Evolutionary conservation across 2,888 invertebrate species (phyloP), one percentile per base, ranked within the genome.

Genomic region (Torymus tubicola): DNA sequence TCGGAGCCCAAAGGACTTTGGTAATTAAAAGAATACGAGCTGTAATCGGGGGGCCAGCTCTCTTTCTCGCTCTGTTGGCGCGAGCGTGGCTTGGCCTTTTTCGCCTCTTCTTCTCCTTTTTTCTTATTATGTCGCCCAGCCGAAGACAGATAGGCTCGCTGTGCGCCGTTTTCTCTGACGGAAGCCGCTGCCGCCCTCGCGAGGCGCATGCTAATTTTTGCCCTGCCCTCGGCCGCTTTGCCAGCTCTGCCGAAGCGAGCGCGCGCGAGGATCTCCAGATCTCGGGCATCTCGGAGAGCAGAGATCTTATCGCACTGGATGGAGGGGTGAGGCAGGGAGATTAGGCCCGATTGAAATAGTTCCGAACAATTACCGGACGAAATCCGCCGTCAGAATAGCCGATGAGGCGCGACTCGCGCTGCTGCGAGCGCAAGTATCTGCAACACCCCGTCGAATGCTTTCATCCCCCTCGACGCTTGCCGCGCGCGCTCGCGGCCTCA

Each of bases 11-110:
- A 84, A 86, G 86, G 85, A 86, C 86, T 87, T 85, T 83, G 88
- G 87, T 89, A 90, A 90, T 90, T 90, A 90, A 90, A 90, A 90
- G 88, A 89, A 89, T 88, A 90, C 88, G 87, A 87, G 85, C 82
- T 83, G 86, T 89, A 89, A 89, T 88, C 88, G 87, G 85, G 69
- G 85, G 83, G 75, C 58, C 61, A 42, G 5, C 52, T 69, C 58
- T 63, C 72, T 64, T 64, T 24, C 31, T 76, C 69, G 55, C 83
- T 84, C 84, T 80, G 73, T 74, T 71, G 70, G 42, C 42, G 42
- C 42, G 42, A 1, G 8, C 42, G 42, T 42, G 42, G 42, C 8
- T 8, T 42, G 42, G 42, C 42, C 42, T 42, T 42, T 42, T 42
- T 42, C 42, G 42, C 42, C 42, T 42, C 73, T 60, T 74, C 74